phyloP scores from a whole-genome alignment of 1,140 invertebrate species.

The Neotoxoptera formosana region DNA sequence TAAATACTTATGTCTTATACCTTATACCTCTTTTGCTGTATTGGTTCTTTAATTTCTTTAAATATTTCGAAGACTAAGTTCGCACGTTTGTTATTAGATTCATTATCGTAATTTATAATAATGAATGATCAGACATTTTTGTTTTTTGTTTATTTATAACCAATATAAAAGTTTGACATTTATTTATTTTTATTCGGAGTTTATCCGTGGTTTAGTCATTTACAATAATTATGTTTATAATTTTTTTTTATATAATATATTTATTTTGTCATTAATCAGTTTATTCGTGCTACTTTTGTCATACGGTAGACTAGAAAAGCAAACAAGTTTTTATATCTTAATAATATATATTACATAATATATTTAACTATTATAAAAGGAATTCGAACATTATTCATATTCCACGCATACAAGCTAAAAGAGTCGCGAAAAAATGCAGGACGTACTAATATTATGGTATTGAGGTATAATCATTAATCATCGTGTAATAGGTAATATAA shows the following conservation, averaged over 20 bases:
- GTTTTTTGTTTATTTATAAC: too few relatives aligned
- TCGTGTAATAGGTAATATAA: background rate
- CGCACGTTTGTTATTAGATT: too few relatives aligned
- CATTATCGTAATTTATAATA: too few relatives aligned
- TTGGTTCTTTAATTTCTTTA: background rate
- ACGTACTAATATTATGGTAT: background rate
- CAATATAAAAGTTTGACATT: too few relatives aligned
- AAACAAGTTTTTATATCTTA: background rate
- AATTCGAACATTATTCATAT: background rate
- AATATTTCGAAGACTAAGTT: background rate
- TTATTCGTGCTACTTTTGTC: background rate
- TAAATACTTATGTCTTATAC: background rate
- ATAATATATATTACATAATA: background rate
- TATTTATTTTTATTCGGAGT: background rate
- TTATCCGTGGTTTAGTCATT: background rate
- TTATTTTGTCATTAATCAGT: background rate
- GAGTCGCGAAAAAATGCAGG: background rate
- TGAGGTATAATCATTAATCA: conserved; percentile 4
- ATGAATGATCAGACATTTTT: too few relatives aligned
- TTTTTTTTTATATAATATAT: too few relatives aligned
- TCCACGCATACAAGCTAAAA: background rate
- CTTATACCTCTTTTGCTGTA: too few relatives aligned
- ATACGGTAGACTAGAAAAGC: background rate
- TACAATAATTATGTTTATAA: too few relatives aligned
- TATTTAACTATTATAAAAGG: background rate